Evolutionary conservation across 2,113 vertebrate genomes (phyloP), one percentile per base, ranked within the genome.

Genomic region (Bubo blakistoni): DNA sequence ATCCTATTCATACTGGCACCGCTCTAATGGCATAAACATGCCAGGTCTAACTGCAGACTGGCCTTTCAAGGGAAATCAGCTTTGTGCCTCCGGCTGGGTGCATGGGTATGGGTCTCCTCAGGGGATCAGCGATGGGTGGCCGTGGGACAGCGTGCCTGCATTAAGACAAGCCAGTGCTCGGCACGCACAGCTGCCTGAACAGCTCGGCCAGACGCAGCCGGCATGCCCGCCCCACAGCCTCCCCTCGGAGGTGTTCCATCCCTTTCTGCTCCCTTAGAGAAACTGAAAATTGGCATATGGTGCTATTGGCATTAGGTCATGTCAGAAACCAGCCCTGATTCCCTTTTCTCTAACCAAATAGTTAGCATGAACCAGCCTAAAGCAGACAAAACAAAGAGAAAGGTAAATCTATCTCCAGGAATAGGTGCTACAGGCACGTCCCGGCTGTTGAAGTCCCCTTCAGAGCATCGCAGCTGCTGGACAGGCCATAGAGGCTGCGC

Each of bases 391-490:
- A 29, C 0, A 7, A 79, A 85, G 29, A 72, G 26, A 30, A 82
- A 78, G 51, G n/a, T 42, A 62, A 49, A 62, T 49, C 25, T 38
- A 3, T 21, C 44, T 79, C 29, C 73, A 67, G 61, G 22, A 90
- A 47, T 4, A 61, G 10, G 8, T n/a, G 25, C 24, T 47, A 32
- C 7, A 16, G 6, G 40, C 7, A 10, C 0, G 0, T 11, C 30
- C 44, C 5, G 10, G 72, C 38, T 89, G 36, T 19, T 38, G 8
- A 66, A 70, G 49, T 44, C 9, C 17, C 30, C 13, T 54, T 69
- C 36, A n/a, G 73, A 73, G n/a, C 65, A 58, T 0, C 2, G 6
- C 47, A 73, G 51, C 24, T 9, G 44, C 69, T 0, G 1, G 25
- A 14, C 44, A 51, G 52, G 27, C 19, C 3, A 5, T 9, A 7